Percentiles rank a stretch among this genome's conserved stretches.
Evolutionary conservation across 2,888 invertebrate genomes (phyloP).

Genomic region (Pandemis corylana): DNA sequence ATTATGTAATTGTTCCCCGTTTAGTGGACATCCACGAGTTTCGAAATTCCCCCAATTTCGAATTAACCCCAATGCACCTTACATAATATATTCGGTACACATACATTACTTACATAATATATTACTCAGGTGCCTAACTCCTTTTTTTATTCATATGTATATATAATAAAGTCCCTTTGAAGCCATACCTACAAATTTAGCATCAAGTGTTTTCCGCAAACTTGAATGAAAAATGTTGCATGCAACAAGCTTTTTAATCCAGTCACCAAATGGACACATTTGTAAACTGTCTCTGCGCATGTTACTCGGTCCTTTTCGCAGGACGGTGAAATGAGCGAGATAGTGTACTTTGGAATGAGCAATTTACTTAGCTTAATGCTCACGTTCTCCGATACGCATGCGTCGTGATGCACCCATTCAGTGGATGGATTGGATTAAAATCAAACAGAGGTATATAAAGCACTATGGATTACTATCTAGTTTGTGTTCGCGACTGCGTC

Average conservation of each 20-base stretch:
- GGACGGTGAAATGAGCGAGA: conserved; percentile 13
- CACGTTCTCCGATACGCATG: conserved; percentile 25
- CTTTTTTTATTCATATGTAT: too few species aligned
- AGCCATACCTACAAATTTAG: too few species aligned
- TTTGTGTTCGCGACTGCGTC: too few species aligned
- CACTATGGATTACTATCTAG: neutral
- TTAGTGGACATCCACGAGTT: too few species aligned
- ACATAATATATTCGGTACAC: too few species aligned
- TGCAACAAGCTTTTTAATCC: conserved; percentile 28
- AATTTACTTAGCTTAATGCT: conserved; percentile 34
- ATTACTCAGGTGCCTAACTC: too few species aligned
- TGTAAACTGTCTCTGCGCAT: conserved; percentile 8
- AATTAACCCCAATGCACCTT: too few species aligned
- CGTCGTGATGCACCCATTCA: conserved; percentile 37
- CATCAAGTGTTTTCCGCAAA: neutral
- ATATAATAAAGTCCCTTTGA: too few species aligned
- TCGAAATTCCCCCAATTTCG: too few species aligned
- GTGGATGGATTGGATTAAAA: conserved; percentile 6
- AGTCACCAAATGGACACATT: conserved; percentile 29
- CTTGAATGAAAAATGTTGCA: conserved; percentile 1
- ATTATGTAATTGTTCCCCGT: too few species aligned
- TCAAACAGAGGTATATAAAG: neutral
- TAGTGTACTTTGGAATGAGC: neutral
- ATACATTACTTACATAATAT: too few species aligned
- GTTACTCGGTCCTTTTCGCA: conserved; percentile 17